phyloP scores from a whole-genome alignment of 2,888 invertebrate genomes.

The Xanthia icteritia region DNA sequence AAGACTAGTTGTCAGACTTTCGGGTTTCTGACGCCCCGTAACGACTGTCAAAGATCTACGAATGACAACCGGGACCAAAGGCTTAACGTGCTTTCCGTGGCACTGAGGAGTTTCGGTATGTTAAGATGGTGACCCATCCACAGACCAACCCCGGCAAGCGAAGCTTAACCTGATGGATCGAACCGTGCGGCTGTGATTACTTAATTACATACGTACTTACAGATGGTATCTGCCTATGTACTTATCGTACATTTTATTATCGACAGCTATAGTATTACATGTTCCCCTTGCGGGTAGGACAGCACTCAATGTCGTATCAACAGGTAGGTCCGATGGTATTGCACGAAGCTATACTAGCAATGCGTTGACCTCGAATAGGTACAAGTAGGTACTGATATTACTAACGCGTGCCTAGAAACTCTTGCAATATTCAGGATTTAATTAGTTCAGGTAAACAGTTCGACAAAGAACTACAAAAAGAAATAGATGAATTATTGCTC shows the following conservation, averaged over 20 bases:
- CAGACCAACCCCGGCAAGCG: too few relatives aligned
- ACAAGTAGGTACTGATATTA: not conserved
- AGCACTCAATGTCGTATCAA: slow-evolving; percentile 38
- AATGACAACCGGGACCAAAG: too few relatives aligned
- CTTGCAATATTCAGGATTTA: not conserved
- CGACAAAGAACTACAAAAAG: too few relatives aligned
- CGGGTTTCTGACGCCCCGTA: too few relatives aligned
- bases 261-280: slow-evolving; percentile 1
- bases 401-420: not conserved
- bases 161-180: too few relatives aligned
- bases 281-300: not conserved
- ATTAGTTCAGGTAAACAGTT: not conserved
- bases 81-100: too few relatives aligned
- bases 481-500: not conserved
- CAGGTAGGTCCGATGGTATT: slow-evolving; percentile 48
- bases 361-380: not conserved
- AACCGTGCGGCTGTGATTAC: too few relatives aligned
- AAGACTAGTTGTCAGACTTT: too few relatives aligned
- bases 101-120: too few relatives aligned
- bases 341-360: not conserved
- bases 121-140: too few relatives aligned
- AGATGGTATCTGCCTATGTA: not conserved
- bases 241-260: not conserved
- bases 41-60: too few relatives aligned
- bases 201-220: too few relatives aligned